Conservation (phyloP, 2,113 vertebrate species). For the Sinosuthora webbiana region DNA sequence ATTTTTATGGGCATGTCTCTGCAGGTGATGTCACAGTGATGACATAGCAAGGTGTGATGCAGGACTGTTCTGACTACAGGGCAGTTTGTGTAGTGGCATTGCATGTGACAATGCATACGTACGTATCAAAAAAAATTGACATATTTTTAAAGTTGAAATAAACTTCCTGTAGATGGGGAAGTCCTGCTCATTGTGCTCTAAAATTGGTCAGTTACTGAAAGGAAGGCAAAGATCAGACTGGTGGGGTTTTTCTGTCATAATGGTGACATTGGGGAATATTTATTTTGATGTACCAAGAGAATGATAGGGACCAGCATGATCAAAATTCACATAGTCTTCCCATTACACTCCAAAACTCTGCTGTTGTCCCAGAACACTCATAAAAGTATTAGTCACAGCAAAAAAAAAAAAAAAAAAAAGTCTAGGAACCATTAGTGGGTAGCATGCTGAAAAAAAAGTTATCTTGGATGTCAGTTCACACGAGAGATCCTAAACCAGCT, state of each 20-base stretch:
- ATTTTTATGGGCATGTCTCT: not conserved
- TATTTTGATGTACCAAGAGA: not conserved
- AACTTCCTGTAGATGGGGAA: not conserved
- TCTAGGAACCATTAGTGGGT: not conserved
- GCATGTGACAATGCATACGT: not conserved
- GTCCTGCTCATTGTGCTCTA: not conserved
- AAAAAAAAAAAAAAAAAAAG: not conserved
- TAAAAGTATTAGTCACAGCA: constrained; percentile 19
- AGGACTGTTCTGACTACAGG: not conserved
- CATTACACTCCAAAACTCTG: not conserved
- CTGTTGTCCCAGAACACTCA: not conserved
- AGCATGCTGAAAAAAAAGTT: not conserved
- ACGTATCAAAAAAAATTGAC: not conserved
- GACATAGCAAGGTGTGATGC: not conserved
- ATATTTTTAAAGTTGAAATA: not conserved
- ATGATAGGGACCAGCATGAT: not conserved
- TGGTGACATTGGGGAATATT: not conserved
- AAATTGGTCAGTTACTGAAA: not conserved
- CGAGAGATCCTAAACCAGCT: not conserved
- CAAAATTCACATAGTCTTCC: not conserved
- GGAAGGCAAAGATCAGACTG: not conserved
- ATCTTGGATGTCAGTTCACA: not conserved
- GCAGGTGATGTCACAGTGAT: not conserved
- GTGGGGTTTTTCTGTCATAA: not conserved
- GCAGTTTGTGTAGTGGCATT: not conserved